phyloP scores from a whole-genome alignment of 2,113 vertebrate species.

The Mellivora capensis region DNA sequence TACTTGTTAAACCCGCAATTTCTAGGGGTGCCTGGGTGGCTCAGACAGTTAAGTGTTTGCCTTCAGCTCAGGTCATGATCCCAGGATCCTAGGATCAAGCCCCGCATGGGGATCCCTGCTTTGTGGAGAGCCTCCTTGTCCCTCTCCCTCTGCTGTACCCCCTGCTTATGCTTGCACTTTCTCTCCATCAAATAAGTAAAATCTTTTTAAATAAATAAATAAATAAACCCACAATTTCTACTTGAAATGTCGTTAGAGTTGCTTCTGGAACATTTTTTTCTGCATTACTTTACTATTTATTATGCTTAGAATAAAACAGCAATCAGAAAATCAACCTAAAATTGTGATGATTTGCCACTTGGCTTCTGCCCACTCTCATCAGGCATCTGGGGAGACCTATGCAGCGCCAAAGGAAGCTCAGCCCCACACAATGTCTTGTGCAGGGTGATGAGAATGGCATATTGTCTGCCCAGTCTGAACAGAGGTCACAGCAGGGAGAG shows the following conservation, averaged over 20 bases:
- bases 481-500: constrained; percentile 76
- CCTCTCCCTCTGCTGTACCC: too few species aligned
- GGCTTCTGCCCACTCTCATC: constrained; percentile 38
- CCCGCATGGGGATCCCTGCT: too few species aligned
- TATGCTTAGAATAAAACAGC: constrained; percentile 31
- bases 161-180: too few species aligned
- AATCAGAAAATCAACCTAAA: constrained; percentile 47
- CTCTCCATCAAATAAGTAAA: too few species aligned
- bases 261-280: background rate
- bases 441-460: constrained; percentile 72
- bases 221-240: background rate
- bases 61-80: too few species aligned
- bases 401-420: constrained; percentile 40
- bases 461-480: constrained; percentile 65
- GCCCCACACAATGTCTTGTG: constrained; percentile 56
- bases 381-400: constrained; percentile 60
- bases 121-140: too few species aligned
- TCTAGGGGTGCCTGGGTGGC: background rate
- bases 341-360: constrained; percentile 42
- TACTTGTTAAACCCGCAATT: background rate
- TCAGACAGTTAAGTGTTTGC: too few species aligned
- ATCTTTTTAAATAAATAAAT: too few species aligned
- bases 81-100: too few species aligned
- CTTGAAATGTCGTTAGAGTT: background rate
- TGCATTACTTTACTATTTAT: background rate